Conservation (phyloP, 2,113 vertebrate genomes). For the Anseranas semipalmata region DNA sequence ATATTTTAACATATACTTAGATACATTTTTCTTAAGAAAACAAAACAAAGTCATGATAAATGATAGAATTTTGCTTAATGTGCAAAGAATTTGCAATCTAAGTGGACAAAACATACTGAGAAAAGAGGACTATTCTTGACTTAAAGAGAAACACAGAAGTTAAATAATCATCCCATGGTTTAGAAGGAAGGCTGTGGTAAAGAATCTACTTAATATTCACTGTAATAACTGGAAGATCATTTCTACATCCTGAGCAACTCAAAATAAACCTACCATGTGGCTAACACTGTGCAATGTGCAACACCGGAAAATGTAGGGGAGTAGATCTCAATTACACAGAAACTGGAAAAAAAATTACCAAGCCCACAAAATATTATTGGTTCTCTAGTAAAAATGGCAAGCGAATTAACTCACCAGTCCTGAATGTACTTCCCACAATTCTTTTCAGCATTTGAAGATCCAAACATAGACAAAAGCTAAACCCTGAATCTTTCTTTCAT, state of each 20-base stretch:
- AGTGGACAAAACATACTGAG: not conserved
- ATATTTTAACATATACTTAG: not conserved
- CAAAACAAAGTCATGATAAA: not conserved
- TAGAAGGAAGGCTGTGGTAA: not conserved
- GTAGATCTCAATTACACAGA: not conserved
- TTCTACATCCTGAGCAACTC: not conserved
- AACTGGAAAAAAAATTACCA: not conserved
- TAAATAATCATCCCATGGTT: not conserved
- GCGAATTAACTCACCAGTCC: accelerated
- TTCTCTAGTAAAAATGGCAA: not conserved
- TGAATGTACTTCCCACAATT: not conserved
- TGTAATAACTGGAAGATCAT: not conserved
- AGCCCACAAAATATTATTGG: not conserved
- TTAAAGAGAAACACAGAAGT: not conserved
- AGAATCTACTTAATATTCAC: not conserved
- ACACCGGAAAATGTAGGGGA: not conserved
- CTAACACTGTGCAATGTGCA: not conserved
- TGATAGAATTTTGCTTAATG: not conserved
- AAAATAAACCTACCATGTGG: not conserved
- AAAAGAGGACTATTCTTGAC: not conserved
- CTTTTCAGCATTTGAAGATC: not conserved
- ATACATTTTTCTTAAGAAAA: not conserved
- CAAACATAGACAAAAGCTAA: not conserved
- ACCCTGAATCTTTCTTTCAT: not conserved
- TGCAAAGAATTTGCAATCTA: not conserved